phyloP scores from a whole-genome alignment of 2,888 invertebrate genomes.

The Argyresthia albistria region DNA sequence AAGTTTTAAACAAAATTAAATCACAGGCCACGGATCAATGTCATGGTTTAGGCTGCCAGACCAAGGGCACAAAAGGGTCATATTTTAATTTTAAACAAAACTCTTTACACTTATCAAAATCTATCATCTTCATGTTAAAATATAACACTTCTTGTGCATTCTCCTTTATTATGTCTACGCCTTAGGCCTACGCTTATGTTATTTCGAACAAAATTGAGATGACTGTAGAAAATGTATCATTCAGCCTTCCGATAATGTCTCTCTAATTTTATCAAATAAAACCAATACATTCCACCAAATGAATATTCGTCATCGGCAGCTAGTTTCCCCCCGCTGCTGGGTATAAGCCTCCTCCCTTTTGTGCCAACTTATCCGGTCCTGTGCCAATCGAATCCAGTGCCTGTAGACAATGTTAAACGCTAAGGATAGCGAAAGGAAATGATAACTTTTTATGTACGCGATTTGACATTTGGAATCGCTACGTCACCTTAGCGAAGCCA shows the following conservation, averaged over 20 bases:
- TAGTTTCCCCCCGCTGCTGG: too few species aligned
- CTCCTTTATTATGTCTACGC: slow-evolving; percentile 25
- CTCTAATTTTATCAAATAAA: not conserved
- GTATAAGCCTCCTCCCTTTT: too few species aligned
- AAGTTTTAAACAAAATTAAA: not conserved
- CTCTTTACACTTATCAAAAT: slow-evolving; percentile 11
- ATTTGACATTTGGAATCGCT: too few species aligned
- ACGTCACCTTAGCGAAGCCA: too few species aligned
- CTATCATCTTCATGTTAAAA: slow-evolving; percentile 23
- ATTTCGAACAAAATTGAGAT: slow-evolving; percentile 8
- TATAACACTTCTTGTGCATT: slow-evolving; percentile 32
- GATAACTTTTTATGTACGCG: too few species aligned
- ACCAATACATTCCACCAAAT: not conserved
- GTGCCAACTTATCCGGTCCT: too few species aligned
- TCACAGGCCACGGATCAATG: not conserved
- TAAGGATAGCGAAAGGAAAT: too few species aligned
- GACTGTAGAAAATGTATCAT: too few species aligned
- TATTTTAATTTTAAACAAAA: slow-evolving; percentile 30
- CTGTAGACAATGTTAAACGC: too few species aligned
- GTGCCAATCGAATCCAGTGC: too few species aligned
- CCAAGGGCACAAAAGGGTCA: slow-evolving; percentile 28
- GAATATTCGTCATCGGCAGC: too few species aligned
- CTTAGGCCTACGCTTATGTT: slow-evolving; percentile 34
- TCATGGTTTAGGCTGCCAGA: not conserved
- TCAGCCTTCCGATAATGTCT: not conserved